Evolutionary conservation across 2,113 vertebrate genomes (phyloP).

Genomic region (Myrmophylax atrothorax): DNA sequence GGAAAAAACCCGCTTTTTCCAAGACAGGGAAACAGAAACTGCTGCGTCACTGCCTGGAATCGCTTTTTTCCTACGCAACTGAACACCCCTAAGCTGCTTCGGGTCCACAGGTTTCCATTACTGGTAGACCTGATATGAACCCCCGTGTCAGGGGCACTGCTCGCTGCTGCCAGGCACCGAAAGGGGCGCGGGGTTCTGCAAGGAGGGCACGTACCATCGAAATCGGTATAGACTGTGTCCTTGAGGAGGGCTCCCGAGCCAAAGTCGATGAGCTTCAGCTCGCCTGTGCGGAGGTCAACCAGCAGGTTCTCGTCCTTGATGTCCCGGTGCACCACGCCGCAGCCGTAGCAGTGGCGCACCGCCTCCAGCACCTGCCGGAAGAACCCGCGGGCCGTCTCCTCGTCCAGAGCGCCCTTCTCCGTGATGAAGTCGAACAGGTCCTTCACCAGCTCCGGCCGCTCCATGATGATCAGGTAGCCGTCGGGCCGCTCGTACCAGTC

Average conservation of each 20-base stretch:
- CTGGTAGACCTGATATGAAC: neutral
- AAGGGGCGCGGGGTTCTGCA: too few species aligned
- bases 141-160: neutral
- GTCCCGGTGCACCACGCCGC: constrained; percentile 94
- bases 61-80: constrained; percentile 45
- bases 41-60: constrained; percentile 70
- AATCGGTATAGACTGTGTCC: constrained; percentile 98
- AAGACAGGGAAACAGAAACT: constrained; percentile 67
- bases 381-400: constrained; percentile 89
- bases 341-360: constrained; percentile 93
- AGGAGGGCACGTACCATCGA: constrained; percentile 84
- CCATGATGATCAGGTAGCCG: constrained; percentile 93
- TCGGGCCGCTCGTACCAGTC: constrained; percentile 97
- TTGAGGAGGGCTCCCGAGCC: constrained; percentile 96
- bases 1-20: constrained; percentile 51
- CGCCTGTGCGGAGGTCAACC: constrained; percentile 91
- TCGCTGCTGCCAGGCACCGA: neutral
- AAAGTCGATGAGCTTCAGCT: constrained; percentile 97
- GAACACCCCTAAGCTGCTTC: constrained; percentile 13
- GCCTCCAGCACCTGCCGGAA: constrained; percentile 95
- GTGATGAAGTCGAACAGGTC: constrained; percentile 98
- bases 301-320: constrained; percentile 98
- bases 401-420: constrained; percentile 93
- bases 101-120: constrained; percentile 40
- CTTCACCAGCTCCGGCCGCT: constrained; percentile 92